These are phyloP conservation scores for Takifugu bimaculatus DNA, from an alignment of 2,113 vertebrate species.

Conservation along the genomic window DNA sequence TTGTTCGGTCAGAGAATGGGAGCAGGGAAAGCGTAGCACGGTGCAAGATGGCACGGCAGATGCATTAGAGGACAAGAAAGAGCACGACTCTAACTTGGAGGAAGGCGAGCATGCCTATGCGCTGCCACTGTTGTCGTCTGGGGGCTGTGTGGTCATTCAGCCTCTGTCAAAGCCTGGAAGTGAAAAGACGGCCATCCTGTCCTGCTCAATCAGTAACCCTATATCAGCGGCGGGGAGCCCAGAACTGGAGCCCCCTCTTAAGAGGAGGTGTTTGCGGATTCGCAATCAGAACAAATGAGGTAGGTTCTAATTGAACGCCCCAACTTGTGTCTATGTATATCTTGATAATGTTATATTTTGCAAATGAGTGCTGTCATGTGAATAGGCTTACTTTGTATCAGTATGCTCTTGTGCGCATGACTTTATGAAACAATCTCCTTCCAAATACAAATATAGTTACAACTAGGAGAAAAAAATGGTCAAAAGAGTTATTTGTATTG, in stretches of 20 bases:
- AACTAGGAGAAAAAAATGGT: too few relatives aligned
- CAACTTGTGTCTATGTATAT: background rate
- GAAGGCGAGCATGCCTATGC: constrained; percentile 94
- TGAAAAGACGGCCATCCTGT: constrained; percentile 86
- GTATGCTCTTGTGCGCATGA: too few relatives aligned
- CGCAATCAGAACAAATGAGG: constrained; percentile 99
- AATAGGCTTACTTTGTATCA: too few relatives aligned
- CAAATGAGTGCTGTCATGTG: too few relatives aligned
- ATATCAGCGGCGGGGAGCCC: constrained; percentile 86
- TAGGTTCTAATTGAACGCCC: constrained; percentile 11
- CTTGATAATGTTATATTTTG: too few relatives aligned
- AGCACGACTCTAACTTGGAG: constrained; percentile 81
- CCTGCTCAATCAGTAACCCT: constrained; percentile 87
- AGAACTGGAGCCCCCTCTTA: constrained; percentile 93
- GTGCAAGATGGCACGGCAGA: constrained; percentile 78
- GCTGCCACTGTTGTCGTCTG: constrained; percentile 90
- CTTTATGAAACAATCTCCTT: too few relatives aligned
- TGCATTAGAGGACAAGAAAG: constrained; percentile 77
- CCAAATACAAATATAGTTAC: too few relatives aligned
- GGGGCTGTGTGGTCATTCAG: constrained; percentile 94
- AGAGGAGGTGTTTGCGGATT: constrained; percentile 99
- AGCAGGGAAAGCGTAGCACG: constrained; percentile 78
- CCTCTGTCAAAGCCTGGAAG: constrained; percentile 96
- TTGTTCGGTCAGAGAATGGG: constrained; percentile 82
- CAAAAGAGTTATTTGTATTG: too few relatives aligned